Evolutionary conservation across 2,888 invertebrate genomes (phyloP).

Genomic region (Apeira syringaria): DNA sequence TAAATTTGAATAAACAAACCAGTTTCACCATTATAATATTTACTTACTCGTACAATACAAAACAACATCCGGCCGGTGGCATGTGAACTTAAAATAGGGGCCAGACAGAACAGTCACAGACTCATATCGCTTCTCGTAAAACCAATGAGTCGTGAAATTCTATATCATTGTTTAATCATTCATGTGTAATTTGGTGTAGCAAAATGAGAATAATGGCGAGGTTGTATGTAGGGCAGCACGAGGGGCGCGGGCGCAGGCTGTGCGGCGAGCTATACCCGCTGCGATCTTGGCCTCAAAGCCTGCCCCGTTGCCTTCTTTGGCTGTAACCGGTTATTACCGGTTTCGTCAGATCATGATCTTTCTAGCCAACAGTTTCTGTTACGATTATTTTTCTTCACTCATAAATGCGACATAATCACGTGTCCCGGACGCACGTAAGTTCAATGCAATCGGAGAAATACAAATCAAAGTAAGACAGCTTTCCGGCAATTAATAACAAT

Average conservation of each 20-base stretch:
- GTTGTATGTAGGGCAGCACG: conserved; percentile 58
- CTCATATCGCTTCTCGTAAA: conserved; percentile 9
- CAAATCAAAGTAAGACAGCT: conserved; percentile 31
- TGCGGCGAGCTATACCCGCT: conserved; percentile 36
- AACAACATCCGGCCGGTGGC: background rate
- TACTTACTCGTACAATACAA: background rate
- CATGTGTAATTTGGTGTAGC: conserved; percentile 15
- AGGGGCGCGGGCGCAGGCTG: conserved; percentile 28
- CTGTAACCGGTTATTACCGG: conserved; percentile 75
- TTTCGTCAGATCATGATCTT: conserved; percentile 60
- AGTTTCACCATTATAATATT: too few species aligned
- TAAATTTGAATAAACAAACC: background rate
- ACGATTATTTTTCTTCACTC: conserved; percentile 28
- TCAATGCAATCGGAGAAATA: conserved; percentile 34
- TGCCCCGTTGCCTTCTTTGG: conserved; percentile 77
- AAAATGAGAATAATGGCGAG: conserved; percentile 40
- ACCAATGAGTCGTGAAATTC: conserved; percentile 34
- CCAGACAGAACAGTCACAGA: conserved; percentile 1
- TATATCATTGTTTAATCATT: conserved; percentile 26
- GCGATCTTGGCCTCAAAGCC: conserved; percentile 71
- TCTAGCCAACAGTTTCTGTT: conserved; percentile 53
- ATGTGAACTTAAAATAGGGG: background rate
- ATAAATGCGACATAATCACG: conserved; percentile 29
- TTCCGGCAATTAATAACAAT: conserved; percentile 45
- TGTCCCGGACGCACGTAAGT: conserved; percentile 28